Evolutionary conservation across 2,888 invertebrate genomes (phyloP), one percentile per base, ranked within the genome.

Genomic region (Conus canariensis): DNA sequence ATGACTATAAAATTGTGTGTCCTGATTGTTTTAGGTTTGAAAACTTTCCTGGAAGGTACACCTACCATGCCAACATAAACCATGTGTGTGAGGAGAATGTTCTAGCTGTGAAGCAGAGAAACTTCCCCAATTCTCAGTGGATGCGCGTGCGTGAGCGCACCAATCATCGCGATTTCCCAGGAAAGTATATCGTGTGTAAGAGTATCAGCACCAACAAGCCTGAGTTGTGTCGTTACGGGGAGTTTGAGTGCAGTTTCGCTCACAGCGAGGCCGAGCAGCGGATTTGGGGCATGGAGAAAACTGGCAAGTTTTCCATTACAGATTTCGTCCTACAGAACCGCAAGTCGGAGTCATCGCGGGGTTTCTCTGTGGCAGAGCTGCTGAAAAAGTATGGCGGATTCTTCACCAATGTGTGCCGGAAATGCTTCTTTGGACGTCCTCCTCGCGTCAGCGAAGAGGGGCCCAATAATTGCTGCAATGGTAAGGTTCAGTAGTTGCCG

Each of bases 241-340:
- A 94, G 60, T 93, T 93, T 45, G 90, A 60, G 4, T 95, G 95
- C 91, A 94, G 93, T 88, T 95, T 94, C 93, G 94, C 95, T 25
- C 95, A 95, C 92, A 95, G 94, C 90, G 91, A 92, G 6, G 92
- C 93, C 16, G 95, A 96, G 90, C 94, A 94, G 90, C 90, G 45
- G 8, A 89, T 96, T 9, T 96, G 96, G 96, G 94, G 92, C 16
- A 70, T 94, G 86, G 95, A 96, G 85, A 95, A 95, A 90, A 93
- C 94, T 88, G 95, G 94, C 12, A 83, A 88, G 7, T 96, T 95
- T 90, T 93, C 93, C 90, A 93, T 95, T 14, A 93, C 94, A 9
- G 95, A 95, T 85, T 96, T 95, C 88, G 94, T 95, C 59, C 92
- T 94, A 85, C 94, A 95, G 90, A 93, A 94, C 88, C 91, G 94